Evolutionary conservation across 2,113 vertebrate species (phyloP).

Genomic region (Telmatochromis brachygnathus): DNA sequence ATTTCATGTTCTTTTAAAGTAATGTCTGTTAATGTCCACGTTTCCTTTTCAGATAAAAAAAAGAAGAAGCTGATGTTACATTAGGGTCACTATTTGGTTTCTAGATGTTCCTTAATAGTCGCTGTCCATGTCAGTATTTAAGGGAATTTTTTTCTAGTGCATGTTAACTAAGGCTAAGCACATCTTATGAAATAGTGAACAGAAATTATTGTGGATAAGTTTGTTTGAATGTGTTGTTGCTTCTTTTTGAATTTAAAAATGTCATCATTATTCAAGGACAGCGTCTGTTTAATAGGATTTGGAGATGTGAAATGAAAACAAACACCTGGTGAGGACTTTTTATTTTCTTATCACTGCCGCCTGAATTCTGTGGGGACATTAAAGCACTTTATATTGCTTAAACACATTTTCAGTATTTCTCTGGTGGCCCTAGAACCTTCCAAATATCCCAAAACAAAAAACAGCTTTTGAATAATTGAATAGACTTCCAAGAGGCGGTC

Average conservation of each 20-base stretch:
- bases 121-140: background rate
- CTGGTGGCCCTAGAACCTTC: background rate
- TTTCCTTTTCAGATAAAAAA: background rate
- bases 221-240: background rate
- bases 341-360: conserved; percentile 2
- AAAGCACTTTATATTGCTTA: background rate
- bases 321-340: conserved; percentile 9
- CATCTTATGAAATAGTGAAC: background rate
- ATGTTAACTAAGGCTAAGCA: background rate
- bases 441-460: background rate
- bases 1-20: background rate
- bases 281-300: background rate
- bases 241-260: background rate
- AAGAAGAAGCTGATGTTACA: background rate
- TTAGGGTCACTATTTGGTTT: background rate
- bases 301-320: background rate
- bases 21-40: background rate
- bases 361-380: background rate
- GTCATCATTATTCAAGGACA: conserved; percentile 2
- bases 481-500: background rate
- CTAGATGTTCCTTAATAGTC: background rate
- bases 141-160: background rate
- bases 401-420: conserved; percentile 19
- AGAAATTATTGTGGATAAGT: background rate
- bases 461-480: conserved; percentile 5